Evolutionary conservation across 2,113 vertebrate species (phyloP).

Genomic region (Prionailurus viverrinus): DNA sequence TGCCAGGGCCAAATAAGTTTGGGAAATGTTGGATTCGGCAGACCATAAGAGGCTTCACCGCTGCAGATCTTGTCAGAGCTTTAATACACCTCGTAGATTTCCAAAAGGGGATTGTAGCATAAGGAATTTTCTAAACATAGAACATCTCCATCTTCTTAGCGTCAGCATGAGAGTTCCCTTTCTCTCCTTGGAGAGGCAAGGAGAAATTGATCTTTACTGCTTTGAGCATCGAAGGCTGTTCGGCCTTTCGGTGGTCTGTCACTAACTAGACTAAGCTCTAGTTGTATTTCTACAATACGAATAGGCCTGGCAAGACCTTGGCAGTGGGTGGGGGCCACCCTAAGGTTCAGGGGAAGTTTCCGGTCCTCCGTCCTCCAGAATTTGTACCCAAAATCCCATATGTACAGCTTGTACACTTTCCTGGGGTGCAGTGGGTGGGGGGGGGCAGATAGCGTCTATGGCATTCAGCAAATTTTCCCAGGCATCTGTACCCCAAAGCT

Average conservation of each 20-base stretch:
- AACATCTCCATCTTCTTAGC: background rate
- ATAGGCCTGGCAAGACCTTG: background rate
- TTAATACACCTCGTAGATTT: background rate
- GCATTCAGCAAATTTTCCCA: background rate
- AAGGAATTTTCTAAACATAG: background rate
- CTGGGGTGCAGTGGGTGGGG: background rate
- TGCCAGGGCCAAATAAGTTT: background rate
- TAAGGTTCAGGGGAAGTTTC: background rate
- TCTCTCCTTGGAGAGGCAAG: background rate
- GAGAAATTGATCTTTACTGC: background rate
- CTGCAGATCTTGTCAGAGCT: background rate
- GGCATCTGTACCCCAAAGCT: background rate
- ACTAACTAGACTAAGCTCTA: no score
- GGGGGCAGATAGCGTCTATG: background rate
- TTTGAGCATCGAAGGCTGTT: background rate
- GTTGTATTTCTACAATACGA: conserved; percentile 15
- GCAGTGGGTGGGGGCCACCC: background rate
- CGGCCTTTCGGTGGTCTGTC: background rate
- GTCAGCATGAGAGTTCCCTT: background rate
- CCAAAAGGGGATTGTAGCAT: background rate
- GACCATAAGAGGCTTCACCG: background rate
- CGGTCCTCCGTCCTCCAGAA: background rate
- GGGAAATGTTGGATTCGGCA: background rate
- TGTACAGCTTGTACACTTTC: background rate
- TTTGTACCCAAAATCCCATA: background rate